Evolutionary conservation across 2,113 vertebrate species (phyloP).

Genomic region (Onychostruthus taczanowskii): DNA sequence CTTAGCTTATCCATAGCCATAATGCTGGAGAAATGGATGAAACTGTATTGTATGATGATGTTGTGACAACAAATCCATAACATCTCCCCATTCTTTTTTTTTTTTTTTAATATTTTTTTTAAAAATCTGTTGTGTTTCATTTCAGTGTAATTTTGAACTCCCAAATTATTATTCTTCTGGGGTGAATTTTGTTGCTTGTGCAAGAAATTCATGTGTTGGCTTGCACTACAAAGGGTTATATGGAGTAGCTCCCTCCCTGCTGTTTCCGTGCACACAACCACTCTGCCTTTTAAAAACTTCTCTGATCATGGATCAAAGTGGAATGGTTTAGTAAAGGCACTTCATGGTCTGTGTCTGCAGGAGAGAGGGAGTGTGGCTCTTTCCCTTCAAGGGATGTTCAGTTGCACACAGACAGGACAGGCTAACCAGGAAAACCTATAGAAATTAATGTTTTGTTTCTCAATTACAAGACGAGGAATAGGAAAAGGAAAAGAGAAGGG

Average conservation of each 20-base stretch:
- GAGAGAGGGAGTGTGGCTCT: background rate
- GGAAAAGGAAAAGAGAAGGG: background rate
- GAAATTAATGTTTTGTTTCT: background rate
- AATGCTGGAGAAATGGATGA: background rate
- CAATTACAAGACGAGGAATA: background rate
- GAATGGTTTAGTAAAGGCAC: background rate
- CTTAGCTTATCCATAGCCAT: background rate
- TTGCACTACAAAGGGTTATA: background rate
- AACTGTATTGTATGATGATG: background rate
- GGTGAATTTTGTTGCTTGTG: background rate
- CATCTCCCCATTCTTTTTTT: rapidly evolving
- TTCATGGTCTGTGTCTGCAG: background rate
- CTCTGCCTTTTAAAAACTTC: background rate
- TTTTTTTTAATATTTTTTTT: background rate
- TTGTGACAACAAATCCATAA: background rate
- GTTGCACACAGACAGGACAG: rapidly evolving
- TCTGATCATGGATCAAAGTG: background rate
- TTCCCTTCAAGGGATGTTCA: background rate
- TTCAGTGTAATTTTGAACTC: background rate
- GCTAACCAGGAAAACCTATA: background rate
- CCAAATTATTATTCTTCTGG: background rate
- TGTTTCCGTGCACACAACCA: background rate
- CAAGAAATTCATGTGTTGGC: background rate
- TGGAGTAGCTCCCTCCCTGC: background rate
- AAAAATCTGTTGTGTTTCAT: background rate